phyloP scores from a whole-genome alignment of 2,888 invertebrate species.

The Marronus borbonicus region DNA sequence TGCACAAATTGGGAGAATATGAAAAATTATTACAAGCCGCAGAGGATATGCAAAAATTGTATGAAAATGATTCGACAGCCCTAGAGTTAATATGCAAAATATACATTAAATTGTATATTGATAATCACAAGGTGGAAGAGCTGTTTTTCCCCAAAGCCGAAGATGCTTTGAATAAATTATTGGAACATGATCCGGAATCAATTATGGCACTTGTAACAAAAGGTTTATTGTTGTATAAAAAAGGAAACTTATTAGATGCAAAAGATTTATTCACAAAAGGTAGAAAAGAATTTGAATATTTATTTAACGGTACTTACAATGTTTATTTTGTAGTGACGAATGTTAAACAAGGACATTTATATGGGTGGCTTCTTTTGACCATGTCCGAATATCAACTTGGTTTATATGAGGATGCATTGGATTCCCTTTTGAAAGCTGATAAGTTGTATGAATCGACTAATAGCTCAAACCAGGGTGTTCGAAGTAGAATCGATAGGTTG shows the following conservation, averaged over 20 bases:
- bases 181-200: slow-evolving; percentile 75
- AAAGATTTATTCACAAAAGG: slow-evolving; percentile 71
- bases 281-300: slow-evolving; percentile 52
- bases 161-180: slow-evolving; percentile 67
- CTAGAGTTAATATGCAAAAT: slow-evolving; percentile 78
- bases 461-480: slow-evolving; percentile 62
- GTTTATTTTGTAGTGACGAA: slow-evolving; percentile 50
- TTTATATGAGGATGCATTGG: slow-evolving; percentile 72
- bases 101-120: slow-evolving; percentile 71
- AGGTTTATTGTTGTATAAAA: slow-evolving; percentile 73
- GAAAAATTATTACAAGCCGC: slow-evolving; percentile 70
- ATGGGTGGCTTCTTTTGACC: slow-evolving; percentile 72
- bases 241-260: slow-evolving; percentile 74
- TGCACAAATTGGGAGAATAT: slow-evolving; percentile 70
- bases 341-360: slow-evolving; percentile 68
- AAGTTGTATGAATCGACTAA: slow-evolving; percentile 64
- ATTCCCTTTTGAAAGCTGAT: slow-evolving; percentile 66
- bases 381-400: slow-evolving; percentile 71
- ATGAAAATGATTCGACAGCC: slow-evolving; percentile 71
- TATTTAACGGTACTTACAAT: neutral
- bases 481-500: slow-evolving; percentile 62
- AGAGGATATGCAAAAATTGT: slow-evolving; percentile 70
- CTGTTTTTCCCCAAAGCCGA: slow-evolving; percentile 21
- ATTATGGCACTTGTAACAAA: slow-evolving; percentile 76
- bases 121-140: slow-evolving; percentile 58